Evolutionary conservation across 2,113 vertebrate genomes (phyloP).

Genomic region (Clarias batrachus): DNA sequence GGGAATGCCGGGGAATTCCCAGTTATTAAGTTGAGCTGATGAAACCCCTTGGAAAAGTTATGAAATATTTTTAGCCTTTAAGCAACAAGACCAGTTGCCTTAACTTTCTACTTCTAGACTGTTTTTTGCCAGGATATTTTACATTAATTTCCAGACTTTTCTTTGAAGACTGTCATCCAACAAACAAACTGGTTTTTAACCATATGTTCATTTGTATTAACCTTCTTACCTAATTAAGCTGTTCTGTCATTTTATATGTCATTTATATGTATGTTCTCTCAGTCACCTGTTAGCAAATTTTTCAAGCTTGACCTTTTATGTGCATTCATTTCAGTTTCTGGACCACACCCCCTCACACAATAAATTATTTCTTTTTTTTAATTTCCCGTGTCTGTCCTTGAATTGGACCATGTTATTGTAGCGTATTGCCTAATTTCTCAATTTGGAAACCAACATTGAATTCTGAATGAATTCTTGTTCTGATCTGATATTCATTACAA

Average conservation of each 20-base stretch:
- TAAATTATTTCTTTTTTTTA: neutral
- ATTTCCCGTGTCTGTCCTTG: neutral
- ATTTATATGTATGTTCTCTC: slow-evolving; percentile 24
- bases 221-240: neutral
- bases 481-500: neutral
- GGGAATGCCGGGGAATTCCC: neutral
- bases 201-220: neutral
- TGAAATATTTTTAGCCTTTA: neutral
- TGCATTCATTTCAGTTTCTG: neutral
- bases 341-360: neutral
- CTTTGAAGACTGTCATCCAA: neutral
- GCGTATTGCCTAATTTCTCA: neutral
- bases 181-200: neutral
- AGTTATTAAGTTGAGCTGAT: neutral
- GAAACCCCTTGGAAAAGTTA: neutral
- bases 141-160: neutral
- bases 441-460: neutral
- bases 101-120: neutral
- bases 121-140: neutral
- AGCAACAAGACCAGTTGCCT: neutral
- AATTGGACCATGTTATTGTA: neutral
- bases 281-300: slow-evolving; percentile 4
- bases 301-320: neutral
- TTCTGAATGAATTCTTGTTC: neutral
- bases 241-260: slow-evolving; percentile 18